phyloP scores from a whole-genome alignment of 2,888 invertebrate species.

The Cyclophora punctaria region DNA sequence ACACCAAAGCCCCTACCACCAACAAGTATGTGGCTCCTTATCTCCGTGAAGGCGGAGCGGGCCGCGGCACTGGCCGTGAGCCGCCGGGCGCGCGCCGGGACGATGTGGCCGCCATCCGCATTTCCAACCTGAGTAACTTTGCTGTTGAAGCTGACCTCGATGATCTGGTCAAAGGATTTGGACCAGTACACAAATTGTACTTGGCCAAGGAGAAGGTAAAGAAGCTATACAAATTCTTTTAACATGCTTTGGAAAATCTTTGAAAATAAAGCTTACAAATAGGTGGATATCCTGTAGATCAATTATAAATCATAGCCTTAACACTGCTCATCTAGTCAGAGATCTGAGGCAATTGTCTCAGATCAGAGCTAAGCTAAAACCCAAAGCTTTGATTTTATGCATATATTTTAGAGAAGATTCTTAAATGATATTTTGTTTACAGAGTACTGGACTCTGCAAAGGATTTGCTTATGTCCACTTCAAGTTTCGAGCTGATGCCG shows the following conservation, averaged over 20 bases:
- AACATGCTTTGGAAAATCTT: background rate
- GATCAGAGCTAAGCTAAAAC: no score
- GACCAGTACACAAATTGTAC: constrained; percentile 93
- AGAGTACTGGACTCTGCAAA: constrained; percentile 88
- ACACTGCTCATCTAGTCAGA: no score
- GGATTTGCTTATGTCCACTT: constrained; percentile 99
- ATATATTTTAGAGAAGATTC: no score
- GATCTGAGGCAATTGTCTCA: no score
- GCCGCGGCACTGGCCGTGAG: constrained; percentile 78
- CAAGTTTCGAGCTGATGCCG: constrained; percentile 91
- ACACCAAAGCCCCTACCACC: constrained; percentile 61
- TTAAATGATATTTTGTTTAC: constrained; percentile 8
- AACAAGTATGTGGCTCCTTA: constrained; percentile 92
- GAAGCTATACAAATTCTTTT: background rate
- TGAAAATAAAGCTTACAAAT: no score
- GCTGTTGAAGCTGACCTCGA: constrained; percentile 96
- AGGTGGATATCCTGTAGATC: no score
- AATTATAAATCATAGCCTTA: no score
- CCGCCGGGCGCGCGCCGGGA: constrained; percentile 83
- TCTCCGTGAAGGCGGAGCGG: constrained; percentile 89
- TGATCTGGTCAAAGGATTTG: constrained; percentile 95
- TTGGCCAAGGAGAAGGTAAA: constrained; percentile 92
- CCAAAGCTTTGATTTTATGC: no score
- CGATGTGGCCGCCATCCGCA: constrained; percentile 93
- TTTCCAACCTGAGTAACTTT: constrained; percentile 97